phyloP scores from a whole-genome alignment of 92 coral and sea anemone genomes.

The Porites cylindrica region DNA sequence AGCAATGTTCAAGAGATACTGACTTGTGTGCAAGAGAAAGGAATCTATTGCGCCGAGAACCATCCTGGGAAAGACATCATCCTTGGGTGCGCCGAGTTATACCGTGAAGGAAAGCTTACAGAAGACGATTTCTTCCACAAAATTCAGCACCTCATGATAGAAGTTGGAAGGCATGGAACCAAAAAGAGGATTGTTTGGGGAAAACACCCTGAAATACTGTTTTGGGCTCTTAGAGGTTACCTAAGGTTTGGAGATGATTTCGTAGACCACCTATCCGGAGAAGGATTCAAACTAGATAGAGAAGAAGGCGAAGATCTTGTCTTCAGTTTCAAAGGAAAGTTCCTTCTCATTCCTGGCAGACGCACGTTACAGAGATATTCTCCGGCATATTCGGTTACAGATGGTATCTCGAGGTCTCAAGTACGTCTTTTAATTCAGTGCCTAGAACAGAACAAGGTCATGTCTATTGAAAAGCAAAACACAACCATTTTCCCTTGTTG shows the following conservation, averaged over 20 bases:
- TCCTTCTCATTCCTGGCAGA: conserved; percentile 17
- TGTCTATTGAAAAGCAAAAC: conserved; percentile 12
- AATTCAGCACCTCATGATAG: conserved; percentile 22
- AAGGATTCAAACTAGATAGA: conserved; percentile 10
- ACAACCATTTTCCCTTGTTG: conserved; percentile 11
- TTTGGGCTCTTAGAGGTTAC: conserved; percentile 21
- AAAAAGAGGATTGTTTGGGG: conserved; percentile 10
- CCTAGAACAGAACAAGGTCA: conserved; percentile 7
- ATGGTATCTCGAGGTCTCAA: conserved; percentile 14
- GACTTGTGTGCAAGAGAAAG: neutral
- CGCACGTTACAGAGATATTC: conserved; percentile 9
- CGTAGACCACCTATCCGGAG: conserved; percentile 11
- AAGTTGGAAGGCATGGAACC: conserved; percentile 8
- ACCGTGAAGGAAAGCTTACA: conserved; percentile 16
- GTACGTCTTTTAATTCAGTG: conserved; percentile 9
- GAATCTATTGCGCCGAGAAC: conserved; percentile 8
- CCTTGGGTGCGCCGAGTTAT: conserved; percentile 15
- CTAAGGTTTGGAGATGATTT: conserved; percentile 24
- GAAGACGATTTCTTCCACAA: conserved; percentile 10
- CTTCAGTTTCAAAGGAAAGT: conserved; percentile 17
- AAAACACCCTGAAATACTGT: conserved; percentile 16
- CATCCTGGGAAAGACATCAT: conserved; percentile 13
- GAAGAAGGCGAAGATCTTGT: conserved; percentile 3
- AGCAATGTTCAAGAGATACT: conserved; percentile 21
- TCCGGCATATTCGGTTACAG: conserved; percentile 7